Evolutionary conservation across 1,140 invertebrate genomes (phyloP).

Genomic region (Magallana angulata): DNA sequence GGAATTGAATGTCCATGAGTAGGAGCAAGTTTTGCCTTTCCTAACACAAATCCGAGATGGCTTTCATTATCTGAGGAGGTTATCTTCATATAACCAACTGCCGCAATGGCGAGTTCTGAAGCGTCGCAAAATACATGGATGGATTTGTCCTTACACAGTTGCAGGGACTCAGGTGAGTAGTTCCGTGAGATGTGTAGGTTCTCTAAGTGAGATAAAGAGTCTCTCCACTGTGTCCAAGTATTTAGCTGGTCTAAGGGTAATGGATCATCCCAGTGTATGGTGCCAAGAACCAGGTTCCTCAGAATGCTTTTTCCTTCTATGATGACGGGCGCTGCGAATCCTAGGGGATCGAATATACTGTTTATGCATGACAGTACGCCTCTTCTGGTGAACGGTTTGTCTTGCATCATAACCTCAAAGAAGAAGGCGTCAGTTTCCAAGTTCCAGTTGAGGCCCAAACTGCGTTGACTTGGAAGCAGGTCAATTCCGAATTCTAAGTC

Average conservation of each 20-base stretch:
- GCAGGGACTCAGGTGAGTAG: conserved; percentile 13
- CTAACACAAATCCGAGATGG: conserved; percentile 18
- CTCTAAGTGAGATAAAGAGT: conserved; percentile 43
- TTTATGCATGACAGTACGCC: conserved; percentile 49
- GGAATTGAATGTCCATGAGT: conserved; percentile 21
- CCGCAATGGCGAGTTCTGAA: conserved; percentile 57
- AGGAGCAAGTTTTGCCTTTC: conserved; percentile 52
- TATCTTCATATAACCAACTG: conserved; percentile 48
- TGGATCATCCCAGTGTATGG: conserved; percentile 63
- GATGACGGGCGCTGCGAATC: conserved; percentile 57
- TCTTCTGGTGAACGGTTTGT: conserved; percentile 57
- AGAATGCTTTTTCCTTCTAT: conserved; percentile 57
- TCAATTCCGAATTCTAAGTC: conserved; percentile 51
- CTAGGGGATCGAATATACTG: conserved; percentile 60
- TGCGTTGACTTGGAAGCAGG: conserved; percentile 47
- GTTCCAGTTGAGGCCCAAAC: conserved; percentile 51
- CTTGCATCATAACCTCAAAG: conserved; percentile 32
- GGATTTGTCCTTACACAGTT: background rate
- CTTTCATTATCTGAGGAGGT: background rate
- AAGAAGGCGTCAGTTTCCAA: conserved; percentile 52
- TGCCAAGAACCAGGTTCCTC: conserved; percentile 25
- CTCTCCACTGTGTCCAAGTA: conserved; percentile 52
- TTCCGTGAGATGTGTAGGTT: conserved; percentile 4
- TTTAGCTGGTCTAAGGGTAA: conserved; percentile 21
- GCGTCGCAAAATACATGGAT: conserved; percentile 58